Base-by-base conservation (phyloP, 2,797 vertebrate species). In the Bufotes viridis region DNA sequence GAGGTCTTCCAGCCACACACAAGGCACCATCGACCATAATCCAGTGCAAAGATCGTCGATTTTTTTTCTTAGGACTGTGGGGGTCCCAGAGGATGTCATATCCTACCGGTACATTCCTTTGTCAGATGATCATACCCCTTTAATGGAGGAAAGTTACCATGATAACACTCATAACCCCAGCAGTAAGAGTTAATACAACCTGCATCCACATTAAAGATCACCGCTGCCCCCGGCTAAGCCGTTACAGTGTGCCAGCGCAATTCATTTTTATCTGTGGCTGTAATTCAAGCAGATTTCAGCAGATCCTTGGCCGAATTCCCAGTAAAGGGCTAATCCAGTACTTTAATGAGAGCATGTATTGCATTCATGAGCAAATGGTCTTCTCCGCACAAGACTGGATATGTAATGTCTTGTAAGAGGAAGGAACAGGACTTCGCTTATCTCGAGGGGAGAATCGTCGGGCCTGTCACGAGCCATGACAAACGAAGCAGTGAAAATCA, bases 281-380 rank as follows among this genome's bases (percentile, higher is more conserved):
- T 60, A n/a, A 5, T 42, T 75, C 69, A 18, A n/a, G 51, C 51
- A 34, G 55, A 84, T 84, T 58, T 84, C 82, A 63, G 58, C 13
- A 61, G 72, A 76, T 76, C 60, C 60, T 29, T 85, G 83, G 84
- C 84, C 17, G 3, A 18, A 15, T 55, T 86, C 84, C 84, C 84
- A 86, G 84, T 67, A 78, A 76, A 79, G 58, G 78, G 34, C 58
- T 51, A 83, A 57, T 3, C 60, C 15, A 67, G 24, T 24, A 87
- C 70, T 13, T n/a, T 0, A 90, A 70, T n/a, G 75, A 57, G 81
- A 76, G 18, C 76, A 78, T 42, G 87, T 61, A 24, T 90, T 78
- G 82, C 85, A 5, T 9, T 9, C 80, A 69, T 76, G 79, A 86
- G 75, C 49, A 79, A 85, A 85, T 75, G 67, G 26, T 8, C 42